Conservation (phyloP, 2,113 vertebrate genomes). For the Crotalus viridis region DNA sequence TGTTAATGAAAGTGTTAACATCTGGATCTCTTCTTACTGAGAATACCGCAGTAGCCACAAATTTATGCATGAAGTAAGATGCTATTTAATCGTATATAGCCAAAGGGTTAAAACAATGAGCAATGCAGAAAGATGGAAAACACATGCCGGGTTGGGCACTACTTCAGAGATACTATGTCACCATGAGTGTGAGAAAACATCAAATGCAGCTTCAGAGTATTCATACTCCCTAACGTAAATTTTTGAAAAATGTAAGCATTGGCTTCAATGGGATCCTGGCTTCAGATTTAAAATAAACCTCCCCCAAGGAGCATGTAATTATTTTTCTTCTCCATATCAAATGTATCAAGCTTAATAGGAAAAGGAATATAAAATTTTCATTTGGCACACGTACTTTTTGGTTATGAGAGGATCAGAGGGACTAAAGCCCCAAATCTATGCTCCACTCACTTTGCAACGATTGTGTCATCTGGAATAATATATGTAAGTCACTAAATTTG, state of each 20-base stretch:
- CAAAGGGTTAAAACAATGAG: slow-evolving; percentile 48
- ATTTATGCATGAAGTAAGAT: background rate
- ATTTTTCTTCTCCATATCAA: slow-evolving; percentile 71
- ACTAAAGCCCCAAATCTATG: background rate
- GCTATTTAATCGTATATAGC: slow-evolving; percentile 6
- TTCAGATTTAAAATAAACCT: slow-evolving; percentile 71
- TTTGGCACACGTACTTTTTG: slow-evolving; percentile 61
- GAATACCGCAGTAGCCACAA: slow-evolving; percentile 1
- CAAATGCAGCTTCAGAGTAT: slow-evolving; percentile 61
- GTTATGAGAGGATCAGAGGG: slow-evolving; percentile 55
- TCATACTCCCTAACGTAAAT: slow-evolving; percentile 73
- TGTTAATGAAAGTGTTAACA: slow-evolving; percentile 14
- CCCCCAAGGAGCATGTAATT: slow-evolving; percentile 69
- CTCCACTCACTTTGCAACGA: background rate
- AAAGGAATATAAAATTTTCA: slow-evolving; percentile 56
- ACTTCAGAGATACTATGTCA: slow-evolving; percentile 53
- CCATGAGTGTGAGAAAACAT: slow-evolving; percentile 57
- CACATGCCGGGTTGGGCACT: slow-evolving; percentile 41
- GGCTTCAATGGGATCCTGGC: slow-evolving; percentile 58
- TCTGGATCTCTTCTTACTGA: slow-evolving; percentile 24
- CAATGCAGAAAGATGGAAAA: slow-evolving; percentile 36
- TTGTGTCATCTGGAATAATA: background rate
- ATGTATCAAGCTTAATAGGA: slow-evolving; percentile 66
- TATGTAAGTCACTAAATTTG: background rate
- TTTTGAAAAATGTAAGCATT: slow-evolving; percentile 73